Evolutionary conservation across 2,797 vertebrate species (phyloP).

Genomic region (Halcyon smyrnensis): DNA sequence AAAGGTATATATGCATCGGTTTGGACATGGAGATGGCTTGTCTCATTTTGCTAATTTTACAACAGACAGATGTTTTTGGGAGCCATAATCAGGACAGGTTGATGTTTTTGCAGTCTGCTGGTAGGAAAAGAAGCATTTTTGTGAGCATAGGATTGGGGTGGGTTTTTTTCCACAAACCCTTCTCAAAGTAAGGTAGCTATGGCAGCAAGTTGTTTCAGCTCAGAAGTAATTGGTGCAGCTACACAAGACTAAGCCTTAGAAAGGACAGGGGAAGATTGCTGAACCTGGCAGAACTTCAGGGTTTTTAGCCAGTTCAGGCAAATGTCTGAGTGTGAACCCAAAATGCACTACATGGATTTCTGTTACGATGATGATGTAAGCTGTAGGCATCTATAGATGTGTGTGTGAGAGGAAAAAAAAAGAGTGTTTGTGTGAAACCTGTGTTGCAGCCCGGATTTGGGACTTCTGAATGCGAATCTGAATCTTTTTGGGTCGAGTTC

Average conservation of each 20-base stretch:
- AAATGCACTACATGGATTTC: background rate
- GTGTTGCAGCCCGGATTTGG: background rate
- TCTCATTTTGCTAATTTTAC: background rate
- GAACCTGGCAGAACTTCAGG: background rate
- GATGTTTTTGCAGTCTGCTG: background rate
- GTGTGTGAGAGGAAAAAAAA: background rate
- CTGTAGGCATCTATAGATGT: background rate
- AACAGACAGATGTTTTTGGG: background rate
- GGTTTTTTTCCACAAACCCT: background rate
- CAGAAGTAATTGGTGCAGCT: background rate
- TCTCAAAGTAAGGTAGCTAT: background rate
- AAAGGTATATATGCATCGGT: rapidly evolving
- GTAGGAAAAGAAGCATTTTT: background rate
- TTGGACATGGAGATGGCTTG: background rate
- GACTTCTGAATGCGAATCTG: background rate
- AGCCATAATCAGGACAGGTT: background rate
- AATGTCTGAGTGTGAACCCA: background rate
- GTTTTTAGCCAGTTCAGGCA: background rate
- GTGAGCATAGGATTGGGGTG: background rate
- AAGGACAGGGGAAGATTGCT: background rate
- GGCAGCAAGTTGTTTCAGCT: background rate
- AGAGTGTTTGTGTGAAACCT: background rate
- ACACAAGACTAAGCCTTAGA: background rate
- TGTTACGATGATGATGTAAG: background rate
- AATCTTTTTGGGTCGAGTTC: background rate